Percentiles rank a stretch among this genome's conserved stretches.
These are phyloP conservation scores for Sciurus carolinensis DNA, from an alignment of 2,797 vertebrate species.

Conservation along the genomic window DNA sequence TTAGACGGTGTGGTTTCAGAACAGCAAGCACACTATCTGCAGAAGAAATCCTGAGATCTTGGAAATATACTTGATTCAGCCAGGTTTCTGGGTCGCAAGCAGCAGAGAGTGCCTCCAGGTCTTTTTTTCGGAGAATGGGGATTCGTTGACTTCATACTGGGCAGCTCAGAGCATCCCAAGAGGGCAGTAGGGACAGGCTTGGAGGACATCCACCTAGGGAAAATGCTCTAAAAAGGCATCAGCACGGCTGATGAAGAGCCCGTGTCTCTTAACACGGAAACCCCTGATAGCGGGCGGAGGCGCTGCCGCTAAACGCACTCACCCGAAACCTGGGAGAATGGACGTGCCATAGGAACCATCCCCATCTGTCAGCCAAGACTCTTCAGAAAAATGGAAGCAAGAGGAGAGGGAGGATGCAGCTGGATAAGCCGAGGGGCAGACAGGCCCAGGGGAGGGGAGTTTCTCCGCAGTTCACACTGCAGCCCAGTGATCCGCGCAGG, in stretches of 20 bases:
- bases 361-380: not conserved
- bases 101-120: not conserved
- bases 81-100: not conserved
- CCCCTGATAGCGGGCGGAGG: not conserved
- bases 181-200: not conserved
- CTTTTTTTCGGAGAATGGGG: not conserved
- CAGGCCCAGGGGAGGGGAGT: too few species aligned
- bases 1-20: not conserved
- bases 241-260: rapidly evolving
- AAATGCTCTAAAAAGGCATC: rapidly evolving
- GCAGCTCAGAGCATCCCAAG: not conserved
- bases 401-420: not conserved
- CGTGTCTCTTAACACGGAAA: not conserved
- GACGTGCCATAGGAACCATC: not conserved
- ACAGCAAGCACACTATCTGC: not conserved
- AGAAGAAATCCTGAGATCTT: not conserved
- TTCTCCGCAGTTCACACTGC: too few species aligned
- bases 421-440: too few species aligned
- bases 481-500: not conserved
- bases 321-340: not conserved
- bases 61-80: not conserved
- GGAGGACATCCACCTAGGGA: not conserved
- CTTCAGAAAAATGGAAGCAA: not conserved
- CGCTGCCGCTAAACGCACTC: not conserved
- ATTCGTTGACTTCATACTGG: not conserved